Evolutionary conservation across 2,113 vertebrate genomes (phyloP), one percentile per base, ranked within the genome.

Genomic region (Ptilonorhynchus violaceus): DNA sequence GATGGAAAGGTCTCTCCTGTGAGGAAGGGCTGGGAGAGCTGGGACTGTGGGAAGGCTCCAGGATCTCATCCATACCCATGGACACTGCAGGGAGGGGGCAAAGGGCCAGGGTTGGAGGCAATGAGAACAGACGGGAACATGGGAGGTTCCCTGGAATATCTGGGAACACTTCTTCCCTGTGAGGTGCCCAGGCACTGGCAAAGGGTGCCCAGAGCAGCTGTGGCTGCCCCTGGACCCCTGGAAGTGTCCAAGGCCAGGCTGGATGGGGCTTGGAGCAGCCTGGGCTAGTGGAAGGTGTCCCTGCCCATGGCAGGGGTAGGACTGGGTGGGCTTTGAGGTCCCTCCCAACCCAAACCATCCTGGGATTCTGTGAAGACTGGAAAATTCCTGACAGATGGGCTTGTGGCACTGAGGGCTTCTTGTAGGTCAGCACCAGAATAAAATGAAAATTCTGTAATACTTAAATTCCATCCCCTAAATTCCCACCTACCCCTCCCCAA

Each of bases 251-350:
- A n/a, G 50, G 50, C 50, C 69, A 72, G 70, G 21, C 0, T 55
- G 70, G 52, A 46, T 44, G 60, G 63, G 63, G 63, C 63, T 66
- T 3, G 63, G 42, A 66, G 42, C 63, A 46, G 30, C 63, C 44
- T 73, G 70, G 70, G 12, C 13, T 39, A 56, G 22, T 42, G 52
- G 52, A 2, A 73, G 70, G 39, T 56, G 70, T 42, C 70, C 70
- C 69, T 73, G 69, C 69, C 68, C 8, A 24, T 53, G 68, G 47
- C 67, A 16, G 67, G 67, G 47, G 7, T 69, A 46, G 49, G 7
- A 5, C 68, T 31, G 68, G 49, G 0, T 27, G 52, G 17, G 41
- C 3, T 46, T 5, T 35, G 0, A 10, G 19, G 25, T 8, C 33
- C 13, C 39, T 44, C 19, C 42, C 53, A 59, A 1, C 42, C 44